These are phyloP conservation scores for Digitonthophagus gazella DNA, from an alignment of 2,888 invertebrate genomes.

Conservation along the genomic window DNA sequence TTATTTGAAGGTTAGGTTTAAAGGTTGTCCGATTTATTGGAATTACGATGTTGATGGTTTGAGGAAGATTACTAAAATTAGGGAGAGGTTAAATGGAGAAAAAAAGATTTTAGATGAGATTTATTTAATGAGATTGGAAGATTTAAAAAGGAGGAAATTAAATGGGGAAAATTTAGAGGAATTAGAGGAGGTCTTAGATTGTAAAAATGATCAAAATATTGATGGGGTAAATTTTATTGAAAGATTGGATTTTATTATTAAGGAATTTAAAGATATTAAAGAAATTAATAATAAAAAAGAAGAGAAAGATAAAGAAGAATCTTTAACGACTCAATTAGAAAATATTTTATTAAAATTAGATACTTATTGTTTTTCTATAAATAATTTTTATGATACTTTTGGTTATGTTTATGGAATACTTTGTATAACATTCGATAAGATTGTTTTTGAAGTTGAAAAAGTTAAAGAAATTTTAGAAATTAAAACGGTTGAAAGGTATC, in stretches of 20 bases:
- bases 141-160: slow-evolving; percentile 22
- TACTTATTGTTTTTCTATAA: background rate
- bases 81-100: slow-evolving; percentile 30
- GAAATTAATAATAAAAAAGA: slow-evolving; percentile 20
- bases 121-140: slow-evolving; percentile 9
- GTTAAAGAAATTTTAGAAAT: background rate
- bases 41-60: slow-evolving; percentile 37
- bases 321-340: background rate
- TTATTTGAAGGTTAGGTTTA: slow-evolving; percentile 32
- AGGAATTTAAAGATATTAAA: slow-evolving; percentile 1
- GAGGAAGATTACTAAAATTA: slow-evolving; percentile 33
- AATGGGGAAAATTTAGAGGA: slow-evolving; percentile 23
- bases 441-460: background rate
- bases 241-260: slow-evolving; percentile 2
- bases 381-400: background rate
- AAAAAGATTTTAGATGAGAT: slow-evolving; percentile 21
- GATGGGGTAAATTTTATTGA: background rate
- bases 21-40: slow-evolving; percentile 35
- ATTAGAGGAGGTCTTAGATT: background rate
- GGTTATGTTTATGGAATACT: slow-evolving; percentile 2
- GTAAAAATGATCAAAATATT: background rate
- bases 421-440: slow-evolving; percentile 7
- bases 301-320: slow-evolving; percentile 26
- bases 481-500: background rate
- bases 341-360: slow-evolving; percentile 2